Conservation (phyloP, 2,888 invertebrate genomes). For the Psylliodes chrysocephalus region DNA sequence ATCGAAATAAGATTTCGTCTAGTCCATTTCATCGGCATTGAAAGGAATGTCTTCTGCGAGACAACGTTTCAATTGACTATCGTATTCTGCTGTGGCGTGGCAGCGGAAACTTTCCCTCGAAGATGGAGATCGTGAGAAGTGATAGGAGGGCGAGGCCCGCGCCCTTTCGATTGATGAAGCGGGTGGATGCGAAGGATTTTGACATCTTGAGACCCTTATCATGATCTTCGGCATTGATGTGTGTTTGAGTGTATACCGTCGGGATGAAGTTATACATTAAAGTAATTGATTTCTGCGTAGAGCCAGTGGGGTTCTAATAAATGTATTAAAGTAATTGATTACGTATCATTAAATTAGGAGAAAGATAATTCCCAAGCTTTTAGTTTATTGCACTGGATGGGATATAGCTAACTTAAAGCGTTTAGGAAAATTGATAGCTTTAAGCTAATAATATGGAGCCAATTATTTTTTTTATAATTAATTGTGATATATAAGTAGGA, state of each 20-base stretch:
- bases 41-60: neutral
- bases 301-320: too few species aligned
- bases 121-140: slow-evolving; percentile 16
- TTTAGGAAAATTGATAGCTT: too few species aligned
- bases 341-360: too few species aligned
- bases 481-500: too few species aligned
- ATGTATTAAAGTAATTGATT: too few species aligned
- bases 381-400: too few species aligned
- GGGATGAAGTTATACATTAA: neutral
- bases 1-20: slow-evolving; percentile 4
- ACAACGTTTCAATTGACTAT: slow-evolving; percentile 1
- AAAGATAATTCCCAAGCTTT: too few species aligned
- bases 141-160: slow-evolving; percentile 8
- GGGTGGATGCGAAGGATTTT: slow-evolving; percentile 22
- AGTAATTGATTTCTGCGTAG: neutral
- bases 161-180: slow-evolving; percentile 22
- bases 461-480: too few species aligned
- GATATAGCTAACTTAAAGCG: too few species aligned
- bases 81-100: neutral
- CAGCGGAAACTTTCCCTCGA: neutral
- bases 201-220: slow-evolving; percentile 23
- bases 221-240: slow-evolving; percentile 15
- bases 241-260: slow-evolving; percentile 8
- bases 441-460: too few species aligned
- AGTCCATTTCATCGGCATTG: neutral